Evolutionary conservation across 2,888 invertebrate genomes (phyloP).

Genomic region (Endotricha flammealis): DNA sequence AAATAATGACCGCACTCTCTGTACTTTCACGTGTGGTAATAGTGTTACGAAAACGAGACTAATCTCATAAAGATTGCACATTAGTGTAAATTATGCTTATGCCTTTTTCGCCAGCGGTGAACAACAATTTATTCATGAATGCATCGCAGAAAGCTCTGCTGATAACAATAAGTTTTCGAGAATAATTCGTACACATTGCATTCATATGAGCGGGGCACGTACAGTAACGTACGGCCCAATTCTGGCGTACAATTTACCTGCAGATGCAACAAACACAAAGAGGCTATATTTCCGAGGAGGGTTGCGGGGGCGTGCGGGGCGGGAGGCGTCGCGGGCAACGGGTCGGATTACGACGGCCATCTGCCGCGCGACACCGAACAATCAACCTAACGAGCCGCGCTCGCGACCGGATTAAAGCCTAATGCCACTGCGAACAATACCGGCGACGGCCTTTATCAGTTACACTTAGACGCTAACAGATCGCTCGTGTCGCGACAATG

Average conservation of each 20-base stretch:
- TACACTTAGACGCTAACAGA: conserved; percentile 71
- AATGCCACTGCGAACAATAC: conserved; percentile 69
- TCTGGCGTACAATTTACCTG: conserved; percentile 74
- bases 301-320: conserved; percentile 26
- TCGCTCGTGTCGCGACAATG: conserved; percentile 65
- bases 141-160: conserved; percentile 44
- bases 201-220: conserved; percentile 55
- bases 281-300: conserved; percentile 58
- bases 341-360: conserved; percentile 73
- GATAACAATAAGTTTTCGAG: conserved; percentile 69
- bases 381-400: conserved; percentile 73
- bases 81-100: neutral
- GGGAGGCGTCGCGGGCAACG: conserved; percentile 31
- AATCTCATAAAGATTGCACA: neutral
- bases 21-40: no score
- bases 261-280: conserved; percentile 77
- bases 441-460: conserved; percentile 61
- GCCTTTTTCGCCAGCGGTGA: conserved; percentile 11
- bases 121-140: conserved; percentile 18
- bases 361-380: conserved; percentile 69
- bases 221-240: conserved; percentile 65
- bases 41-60: no score
- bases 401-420: conserved; percentile 73
- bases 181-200: conserved; percentile 68
- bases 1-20: no score